Base-by-base conservation (phyloP, 2,113 vertebrate genomes). In the Tor tambroides region DNA sequence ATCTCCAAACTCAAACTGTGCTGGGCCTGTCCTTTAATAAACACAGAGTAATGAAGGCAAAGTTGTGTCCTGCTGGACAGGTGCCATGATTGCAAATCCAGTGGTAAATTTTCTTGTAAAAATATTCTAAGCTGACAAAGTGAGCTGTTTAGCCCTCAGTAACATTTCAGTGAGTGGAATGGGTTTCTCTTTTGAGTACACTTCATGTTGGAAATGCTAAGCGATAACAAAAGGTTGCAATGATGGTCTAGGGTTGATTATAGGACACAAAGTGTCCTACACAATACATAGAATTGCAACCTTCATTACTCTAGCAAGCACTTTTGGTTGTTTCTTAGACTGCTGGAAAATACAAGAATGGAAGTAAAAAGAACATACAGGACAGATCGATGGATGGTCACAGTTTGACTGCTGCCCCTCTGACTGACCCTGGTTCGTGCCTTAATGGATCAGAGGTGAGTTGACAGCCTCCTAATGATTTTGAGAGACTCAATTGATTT, bases 401-500 rank as follows among this genome's bases (percentile, higher is more conserved):
- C 41, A 61, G 8, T 21, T 63, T 41, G n/a, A 14, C 61, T 28
- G 51, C 35, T 23, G 5, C 11, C 26, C 51, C 59, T 61, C 17
- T 41, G 19, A 75, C 51, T 69, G 2, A 41, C 46, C 30, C 43
- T 69, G 65, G 28, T 32, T 32, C 19, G 80, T 28, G 7, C 19
- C 67, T 86, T 67, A 32, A 19, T 76, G 54, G 59, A 80, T 19
- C 7, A 43, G 35, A 74, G 35, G 59, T 43, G 43, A 63, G 56
- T 23, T 15, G 41, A 54, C 75, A 30, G 19, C 28, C 12, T 51
- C 21, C 74, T 46, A 26, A 56, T 4, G 17, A 63, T 74, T 75
- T 59, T 79, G 49, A 88, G 46, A 80, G 56, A n/a, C 35, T 75
- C 30, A 59, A 85, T 63, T 54, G 41, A 87, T 83, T 86, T 54